Base-by-base conservation (phyloP, 2,113 vertebrate species). In the Misgurnus anguillicaudatus region DNA sequence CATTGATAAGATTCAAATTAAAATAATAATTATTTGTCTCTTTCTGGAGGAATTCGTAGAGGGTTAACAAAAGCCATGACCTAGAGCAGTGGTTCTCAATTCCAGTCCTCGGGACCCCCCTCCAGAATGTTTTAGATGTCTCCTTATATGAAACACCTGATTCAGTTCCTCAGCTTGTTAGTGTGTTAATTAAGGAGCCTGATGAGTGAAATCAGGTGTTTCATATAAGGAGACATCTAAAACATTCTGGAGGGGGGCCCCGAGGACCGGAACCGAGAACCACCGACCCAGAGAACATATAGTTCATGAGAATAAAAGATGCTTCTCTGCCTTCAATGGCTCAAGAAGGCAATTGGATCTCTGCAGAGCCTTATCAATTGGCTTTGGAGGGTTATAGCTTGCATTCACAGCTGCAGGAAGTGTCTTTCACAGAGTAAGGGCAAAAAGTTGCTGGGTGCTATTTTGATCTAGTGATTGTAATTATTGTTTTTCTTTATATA, bases 311-410 rank as follows among this genome's bases (percentile, higher is more conserved):
- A 61, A 63, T 63, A 62, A 63, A 63, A 38, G 0, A 63, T 63
- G 31, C 31, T 63, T 63, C 61, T 63, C 61, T 63, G 61, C 61
- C 61, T 63, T 63, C 31, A 36, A 63, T 0, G 31, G 61, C 61
- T 63, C 61, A 63, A 63, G 31, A 38, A 38, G 61, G 61, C 61
- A 63, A 63, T 38, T 10, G 31, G 61, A 10, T 63, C 10, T 62
- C 60, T 62, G 60, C 24, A 62, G 60, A 36, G 60, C 60, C 60
- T 62, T 62, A 62, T 31, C 60, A 62, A 62, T 62, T 24, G 60
- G 60, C 21, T 62, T 31, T 31, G 21, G 60, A 61, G 58, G 60
- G 60, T 61, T 62, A 21, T 62, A 62, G 60, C 24, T 62, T 61
- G 58, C 9, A 21, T 61, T 61, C 58, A 61, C 11, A 31, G 58